Evolutionary conservation across 2,888 invertebrate species (phyloP).

Genomic region (Leptogaster cylindrica): DNA sequence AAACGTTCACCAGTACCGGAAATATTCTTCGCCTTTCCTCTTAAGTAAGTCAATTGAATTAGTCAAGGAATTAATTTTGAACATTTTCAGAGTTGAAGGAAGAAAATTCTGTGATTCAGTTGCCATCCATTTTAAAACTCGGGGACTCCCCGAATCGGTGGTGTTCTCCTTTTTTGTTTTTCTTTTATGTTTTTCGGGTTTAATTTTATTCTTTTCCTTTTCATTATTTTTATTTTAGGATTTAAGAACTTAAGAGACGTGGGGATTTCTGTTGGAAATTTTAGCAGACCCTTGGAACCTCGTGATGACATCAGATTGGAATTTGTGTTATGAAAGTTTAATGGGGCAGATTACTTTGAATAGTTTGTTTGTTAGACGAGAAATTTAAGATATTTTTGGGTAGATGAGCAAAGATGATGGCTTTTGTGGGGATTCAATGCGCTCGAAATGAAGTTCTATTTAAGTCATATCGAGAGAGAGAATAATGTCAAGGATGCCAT

Average conservation of each 20-base stretch:
- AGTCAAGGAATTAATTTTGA: conserved; percentile 40
- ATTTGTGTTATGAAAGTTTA: conserved; percentile 37
- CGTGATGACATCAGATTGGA: conserved; percentile 34
- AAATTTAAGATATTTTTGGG: conserved; percentile 19
- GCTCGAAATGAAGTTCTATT: background rate
- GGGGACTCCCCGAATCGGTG: background rate
- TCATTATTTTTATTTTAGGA: conserved; percentile 22
- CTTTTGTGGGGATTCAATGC: background rate
- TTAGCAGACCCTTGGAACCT: conserved; percentile 22
- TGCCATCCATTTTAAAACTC: background rate
- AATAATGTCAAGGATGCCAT: conserved; percentile 29
- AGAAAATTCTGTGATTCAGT: conserved; percentile 13
- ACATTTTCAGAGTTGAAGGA: conserved; percentile 25
- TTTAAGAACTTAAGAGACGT: conserved; percentile 17
- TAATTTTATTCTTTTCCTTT: conserved; percentile 2
- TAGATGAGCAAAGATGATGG: conserved; percentile 3
- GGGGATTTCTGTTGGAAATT: conserved; percentile 15
- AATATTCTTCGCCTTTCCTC: conserved; percentile 38
- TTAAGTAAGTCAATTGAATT: conserved; percentile 41
- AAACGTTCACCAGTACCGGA: conserved; percentile 31
- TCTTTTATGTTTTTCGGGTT: background rate
- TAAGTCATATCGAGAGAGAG: background rate
- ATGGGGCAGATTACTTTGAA: conserved; percentile 22
- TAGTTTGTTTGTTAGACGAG: conserved; percentile 28
- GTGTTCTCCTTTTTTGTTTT: background rate